Conservation (phyloP, 2,888 invertebrate species). For the Sylvicola cinctus region DNA sequence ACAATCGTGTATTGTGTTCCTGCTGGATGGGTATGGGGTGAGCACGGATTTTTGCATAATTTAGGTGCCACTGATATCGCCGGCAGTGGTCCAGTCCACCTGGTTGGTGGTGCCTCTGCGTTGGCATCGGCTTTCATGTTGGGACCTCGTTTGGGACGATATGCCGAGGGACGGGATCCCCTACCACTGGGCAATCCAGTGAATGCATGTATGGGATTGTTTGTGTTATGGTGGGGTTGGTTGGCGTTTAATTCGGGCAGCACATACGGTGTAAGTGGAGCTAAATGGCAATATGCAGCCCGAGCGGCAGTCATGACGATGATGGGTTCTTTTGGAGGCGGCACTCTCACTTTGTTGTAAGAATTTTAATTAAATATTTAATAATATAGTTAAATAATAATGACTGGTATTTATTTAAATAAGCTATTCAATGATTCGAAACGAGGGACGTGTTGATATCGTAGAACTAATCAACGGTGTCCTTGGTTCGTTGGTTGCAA, state of each 20-base stretch:
- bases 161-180: constrained; percentile 52
- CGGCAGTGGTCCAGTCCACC: constrained; percentile 77
- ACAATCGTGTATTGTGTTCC: constrained; percentile 82
- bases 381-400: constrained; percentile 5
- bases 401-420: too few species aligned
- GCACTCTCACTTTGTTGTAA: constrained; percentile 35
- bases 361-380: constrained; percentile 9
- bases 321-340: constrained; percentile 80
- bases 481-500: constrained; percentile 66
- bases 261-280: constrained; percentile 55
- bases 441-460: constrained; percentile 57
- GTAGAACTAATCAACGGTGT: constrained; percentile 76
- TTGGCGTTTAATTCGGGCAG: constrained; percentile 88
- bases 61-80: constrained; percentile 84
- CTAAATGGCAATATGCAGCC: constrained; percentile 82
- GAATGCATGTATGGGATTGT: constrained; percentile 77
- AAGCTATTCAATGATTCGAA: constrained; percentile 41
- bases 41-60: constrained; percentile 64
- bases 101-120: constrained; percentile 62
- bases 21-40: constrained; percentile 85
- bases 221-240: constrained; percentile 96
- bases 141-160: constrained; percentile 70
- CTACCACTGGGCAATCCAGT: constrained; percentile 72
- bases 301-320: constrained; percentile 78
- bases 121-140: constrained; percentile 78